Conservation (phyloP, 2,888 invertebrate genomes). For the Agrochola circellaris region DNA sequence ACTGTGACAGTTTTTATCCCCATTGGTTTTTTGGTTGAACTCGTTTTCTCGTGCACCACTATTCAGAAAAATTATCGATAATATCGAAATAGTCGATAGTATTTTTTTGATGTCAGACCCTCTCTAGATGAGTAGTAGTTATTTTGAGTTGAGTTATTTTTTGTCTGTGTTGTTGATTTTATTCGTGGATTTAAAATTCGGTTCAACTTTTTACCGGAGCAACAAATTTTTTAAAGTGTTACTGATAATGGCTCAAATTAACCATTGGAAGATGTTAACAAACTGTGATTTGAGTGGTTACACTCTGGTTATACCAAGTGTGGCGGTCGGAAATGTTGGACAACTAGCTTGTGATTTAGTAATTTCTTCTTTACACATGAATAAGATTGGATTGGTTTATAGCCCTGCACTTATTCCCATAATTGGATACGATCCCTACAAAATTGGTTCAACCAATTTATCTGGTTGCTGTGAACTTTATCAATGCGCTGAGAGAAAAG, state of each 20-base stretch:
- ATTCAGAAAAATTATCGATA: not conserved
- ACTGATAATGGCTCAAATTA: conserved; percentile 67
- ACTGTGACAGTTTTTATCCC: not conserved
- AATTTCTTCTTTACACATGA: conserved; percentile 93
- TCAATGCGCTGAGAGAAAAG: conserved; percentile 89
- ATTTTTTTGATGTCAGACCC: conserved; percentile 17
- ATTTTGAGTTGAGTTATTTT: conserved; percentile 20
- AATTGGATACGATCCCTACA: conserved; percentile 95
- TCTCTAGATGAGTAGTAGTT: conserved; percentile 43
- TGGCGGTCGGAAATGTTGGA: conserved; percentile 98
- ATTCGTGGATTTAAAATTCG: not conserved
- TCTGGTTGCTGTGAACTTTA: conserved; percentile 93
- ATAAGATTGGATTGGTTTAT: conserved; percentile 93
- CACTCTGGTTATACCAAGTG: conserved; percentile 94
- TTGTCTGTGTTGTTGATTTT: conserved; percentile 14
- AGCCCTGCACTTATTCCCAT: conserved; percentile 94
- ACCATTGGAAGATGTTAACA: conserved; percentile 84
- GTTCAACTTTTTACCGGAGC: not conserved
- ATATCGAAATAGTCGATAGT: conserved; percentile 5
- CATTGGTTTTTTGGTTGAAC: not conserved
- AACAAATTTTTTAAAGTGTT: conserved; percentile 27
- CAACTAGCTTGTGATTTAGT: conserved; percentile 96
- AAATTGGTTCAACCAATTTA: conserved; percentile 86
- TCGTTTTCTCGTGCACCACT: not conserved
- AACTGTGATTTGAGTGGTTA: conserved; percentile 89